Evolutionary conservation across 2,113 vertebrate genomes (phyloP), one percentile per base, ranked within the genome.

Genomic region (Octodon degus): DNA sequence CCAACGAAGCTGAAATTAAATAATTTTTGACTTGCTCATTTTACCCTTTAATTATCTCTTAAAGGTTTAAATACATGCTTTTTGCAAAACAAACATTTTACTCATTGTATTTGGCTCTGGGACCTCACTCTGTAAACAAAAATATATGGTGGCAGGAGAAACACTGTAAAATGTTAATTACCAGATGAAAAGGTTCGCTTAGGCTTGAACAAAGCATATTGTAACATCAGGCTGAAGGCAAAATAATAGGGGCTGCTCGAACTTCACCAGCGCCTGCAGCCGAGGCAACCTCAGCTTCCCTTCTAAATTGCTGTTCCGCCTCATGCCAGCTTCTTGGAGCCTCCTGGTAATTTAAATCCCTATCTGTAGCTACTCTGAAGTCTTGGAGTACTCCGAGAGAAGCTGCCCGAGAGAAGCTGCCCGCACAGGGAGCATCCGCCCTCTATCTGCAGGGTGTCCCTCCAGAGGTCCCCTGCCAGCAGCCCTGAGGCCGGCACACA

Each of bases 91-190:
- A 97, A 96, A 96, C 90, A 96, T 95, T 97, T 97, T 97, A 95
- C 67, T 95, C 96, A 97, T 72, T 96, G 96, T 92, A 60, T 97
- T 62, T 95, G 83, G 62, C 92, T 92, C 88, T 96, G 83, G 86
- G 92, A 92, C 90, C 96, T 97, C 96, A 97, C 97, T 98, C 97
- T 97, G 95, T 96, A 97, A 97, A 98, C 94, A 97, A 98, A 97
- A 97, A 96, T 97, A 97, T 94, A 96, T 95, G 50, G 93, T 97
- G 53, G 83, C 95, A 97, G 83, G 30, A 87, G 93, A 96, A 97
- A 97, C 97, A 97, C 88, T 97, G 96, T 97, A 97, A 97, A 97
- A 96, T 96, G 96, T 97, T 98, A 98, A 97, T 98, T 98, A 97
- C 95, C 90, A 97, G 88, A 97, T 97, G 96, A 97, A 96, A 97